Conservation (phyloP, 2,797 vertebrate species). For the Rhinogobio ventralis region DNA sequence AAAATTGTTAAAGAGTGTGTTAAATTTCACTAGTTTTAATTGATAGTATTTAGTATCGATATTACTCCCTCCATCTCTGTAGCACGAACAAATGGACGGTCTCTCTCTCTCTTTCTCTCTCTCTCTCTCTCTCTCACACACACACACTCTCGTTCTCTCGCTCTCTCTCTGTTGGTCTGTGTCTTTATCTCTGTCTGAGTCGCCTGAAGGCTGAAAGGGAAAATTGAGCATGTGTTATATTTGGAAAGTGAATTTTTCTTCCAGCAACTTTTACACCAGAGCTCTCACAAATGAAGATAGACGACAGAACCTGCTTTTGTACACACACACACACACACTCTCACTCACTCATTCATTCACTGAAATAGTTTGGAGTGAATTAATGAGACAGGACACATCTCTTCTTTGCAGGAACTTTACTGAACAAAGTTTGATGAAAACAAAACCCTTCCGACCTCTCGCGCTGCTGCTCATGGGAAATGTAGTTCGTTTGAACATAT, state of each 20-base stretch:
- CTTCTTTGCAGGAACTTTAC: no score
- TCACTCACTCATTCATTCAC: neutral
- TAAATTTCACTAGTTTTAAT: neutral
- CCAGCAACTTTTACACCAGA: constrained; percentile 25
- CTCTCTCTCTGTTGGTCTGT: constrained; percentile 8
- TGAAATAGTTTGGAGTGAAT: no score
- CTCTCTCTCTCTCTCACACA: neutral
- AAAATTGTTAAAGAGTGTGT: neutral
- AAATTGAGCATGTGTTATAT: constrained; percentile 54
- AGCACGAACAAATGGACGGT: constrained; percentile 16
- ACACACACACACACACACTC: neutral
- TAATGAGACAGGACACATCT: no score
- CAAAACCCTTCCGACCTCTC: no score
- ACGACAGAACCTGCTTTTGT: constrained; percentile 15
- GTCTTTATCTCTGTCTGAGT: constrained; percentile 19
- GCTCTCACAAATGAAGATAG: constrained; percentile 43
- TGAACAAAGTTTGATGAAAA: no score
- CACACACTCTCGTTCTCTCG: no score
- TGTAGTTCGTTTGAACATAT: no score
- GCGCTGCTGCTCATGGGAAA: no score
- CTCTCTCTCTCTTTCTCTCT: neutral
- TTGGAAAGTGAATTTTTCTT: constrained; percentile 54
- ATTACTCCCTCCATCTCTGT: constrained; percentile 1
- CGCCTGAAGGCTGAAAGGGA: constrained; percentile 29
- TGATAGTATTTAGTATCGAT: no score